Conservation (phyloP, 2,888 invertebrate genomes). For the Caenorhabditis sp. region DNA sequence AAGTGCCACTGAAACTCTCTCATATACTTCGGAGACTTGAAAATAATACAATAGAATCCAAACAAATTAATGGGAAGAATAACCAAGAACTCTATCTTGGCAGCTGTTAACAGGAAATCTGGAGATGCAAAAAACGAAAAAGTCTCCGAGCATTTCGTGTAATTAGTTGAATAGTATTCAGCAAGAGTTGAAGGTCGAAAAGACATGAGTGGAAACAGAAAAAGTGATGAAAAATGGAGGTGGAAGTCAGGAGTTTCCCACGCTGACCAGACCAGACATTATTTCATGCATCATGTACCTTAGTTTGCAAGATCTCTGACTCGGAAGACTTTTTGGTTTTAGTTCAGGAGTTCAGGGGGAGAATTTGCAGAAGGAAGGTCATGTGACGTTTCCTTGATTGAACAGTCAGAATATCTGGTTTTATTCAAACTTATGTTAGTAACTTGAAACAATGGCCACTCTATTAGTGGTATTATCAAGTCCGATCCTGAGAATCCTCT, state of each 20-base stretch:
- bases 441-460: slow-evolving; percentile 23
- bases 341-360: neutral
- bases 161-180: slow-evolving; percentile 41
- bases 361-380: too few species aligned
- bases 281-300: slow-evolving; percentile 16
- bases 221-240: neutral
- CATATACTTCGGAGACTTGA: slow-evolving; percentile 42
- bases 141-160: slow-evolving; percentile 8
- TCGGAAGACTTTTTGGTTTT: neutral
- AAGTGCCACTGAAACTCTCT: slow-evolving; percentile 37
- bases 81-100: slow-evolving; percentile 5
- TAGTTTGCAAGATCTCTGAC: slow-evolving; percentile 15
- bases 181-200: slow-evolving; percentile 23
- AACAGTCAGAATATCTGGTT: too few species aligned
- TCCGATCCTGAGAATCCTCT: neutral
- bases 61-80: slow-evolving; percentile 36
- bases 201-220: neutral
- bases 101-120: slow-evolving; percentile 9
- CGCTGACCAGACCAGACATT: slow-evolving; percentile 23
- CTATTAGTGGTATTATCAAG: neutral
- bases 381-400: too few species aligned
- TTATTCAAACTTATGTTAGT: neutral
- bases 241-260: slow-evolving; percentile 16
- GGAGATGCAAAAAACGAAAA: slow-evolving; percentile 26
- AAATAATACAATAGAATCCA: slow-evolving; percentile 45